These are phyloP conservation scores for Mesodorylaimus sp. DNA, from an alignment of 2,888 invertebrate species.

Conservation along the genomic window DNA sequence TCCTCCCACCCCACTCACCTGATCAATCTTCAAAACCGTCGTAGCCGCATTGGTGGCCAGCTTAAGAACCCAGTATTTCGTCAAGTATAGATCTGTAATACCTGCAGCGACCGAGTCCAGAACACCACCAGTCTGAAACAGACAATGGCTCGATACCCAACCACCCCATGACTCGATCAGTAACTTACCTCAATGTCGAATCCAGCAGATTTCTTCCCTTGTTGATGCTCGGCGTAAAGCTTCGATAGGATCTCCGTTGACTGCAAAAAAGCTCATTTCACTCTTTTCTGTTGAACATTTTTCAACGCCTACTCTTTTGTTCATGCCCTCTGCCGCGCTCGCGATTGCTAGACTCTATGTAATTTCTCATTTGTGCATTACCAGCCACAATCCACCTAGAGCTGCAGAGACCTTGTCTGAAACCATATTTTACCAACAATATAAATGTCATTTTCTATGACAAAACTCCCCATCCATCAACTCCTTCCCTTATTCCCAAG, in stretches of 20 bases:
- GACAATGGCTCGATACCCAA: constrained; percentile 6
- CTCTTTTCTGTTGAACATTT: no score
- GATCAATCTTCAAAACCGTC: constrained; percentile 38
- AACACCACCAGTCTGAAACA: constrained; percentile 42
- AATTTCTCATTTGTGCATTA: no score
- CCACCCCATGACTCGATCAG: neutral
- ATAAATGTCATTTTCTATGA: no score
- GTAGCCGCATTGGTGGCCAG: constrained; percentile 75
- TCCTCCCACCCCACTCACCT: no score
- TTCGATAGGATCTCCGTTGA: constrained; percentile 68
- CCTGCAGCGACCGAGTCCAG: constrained; percentile 56
- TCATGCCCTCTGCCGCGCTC: no score
- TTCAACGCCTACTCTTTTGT: no score
- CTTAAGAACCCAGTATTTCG: constrained; percentile 82
- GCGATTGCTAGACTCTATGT: no score
- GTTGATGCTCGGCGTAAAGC: constrained; percentile 77
- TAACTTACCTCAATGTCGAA: constrained; percentile 57
- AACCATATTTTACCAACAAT: no score
- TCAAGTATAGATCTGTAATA: constrained; percentile 60
- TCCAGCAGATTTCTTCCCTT: constrained; percentile 59
- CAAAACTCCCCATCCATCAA: no score
- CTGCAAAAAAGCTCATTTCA: constrained; percentile 14
- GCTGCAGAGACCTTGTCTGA: no score
- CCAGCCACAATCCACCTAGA: no score
- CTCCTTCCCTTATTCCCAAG: no score